Percentiles rank a stretch among this genome's conserved stretches.
Evolutionary conservation across 2,888 invertebrate species (phyloP).

Genomic region (Tipula helvola): DNA sequence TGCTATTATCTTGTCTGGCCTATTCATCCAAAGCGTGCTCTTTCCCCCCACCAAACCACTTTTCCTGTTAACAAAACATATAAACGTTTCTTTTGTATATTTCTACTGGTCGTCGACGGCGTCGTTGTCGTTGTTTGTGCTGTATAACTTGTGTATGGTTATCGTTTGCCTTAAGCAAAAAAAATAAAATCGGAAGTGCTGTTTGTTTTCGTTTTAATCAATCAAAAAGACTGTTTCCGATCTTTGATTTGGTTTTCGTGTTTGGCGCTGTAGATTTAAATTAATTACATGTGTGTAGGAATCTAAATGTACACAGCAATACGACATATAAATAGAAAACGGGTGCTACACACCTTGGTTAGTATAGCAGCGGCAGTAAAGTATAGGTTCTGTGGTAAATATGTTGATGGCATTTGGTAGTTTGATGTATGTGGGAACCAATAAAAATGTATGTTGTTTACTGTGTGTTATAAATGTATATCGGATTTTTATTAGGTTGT

Average conservation of each 20-base stretch:
- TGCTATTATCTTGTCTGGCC: not conserved
- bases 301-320: not conserved
- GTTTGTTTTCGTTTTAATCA: not conserved
- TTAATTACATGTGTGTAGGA: not conserved
- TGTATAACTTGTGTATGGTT: not conserved
- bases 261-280: not conserved
- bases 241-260: not conserved
- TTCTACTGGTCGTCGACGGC: not conserved
- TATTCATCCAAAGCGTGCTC: not conserved
- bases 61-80: not conserved
- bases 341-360: not conserved
- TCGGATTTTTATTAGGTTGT: not conserved
- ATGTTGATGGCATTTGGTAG: not conserved
- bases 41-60: not conserved
- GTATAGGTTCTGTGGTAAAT: not conserved
- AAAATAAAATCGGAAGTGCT: not conserved
- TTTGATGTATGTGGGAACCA: not conserved
- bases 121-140: not conserved
- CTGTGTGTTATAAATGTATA: not conserved
- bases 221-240: not conserved
- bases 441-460: not conserved
- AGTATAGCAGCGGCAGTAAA: not conserved
- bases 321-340: not conserved
- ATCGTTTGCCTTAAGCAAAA: not conserved
- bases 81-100: not conserved